Conservation (phyloP, 1,140 invertebrate genomes). For the Andricus grossulariae region DNA sequence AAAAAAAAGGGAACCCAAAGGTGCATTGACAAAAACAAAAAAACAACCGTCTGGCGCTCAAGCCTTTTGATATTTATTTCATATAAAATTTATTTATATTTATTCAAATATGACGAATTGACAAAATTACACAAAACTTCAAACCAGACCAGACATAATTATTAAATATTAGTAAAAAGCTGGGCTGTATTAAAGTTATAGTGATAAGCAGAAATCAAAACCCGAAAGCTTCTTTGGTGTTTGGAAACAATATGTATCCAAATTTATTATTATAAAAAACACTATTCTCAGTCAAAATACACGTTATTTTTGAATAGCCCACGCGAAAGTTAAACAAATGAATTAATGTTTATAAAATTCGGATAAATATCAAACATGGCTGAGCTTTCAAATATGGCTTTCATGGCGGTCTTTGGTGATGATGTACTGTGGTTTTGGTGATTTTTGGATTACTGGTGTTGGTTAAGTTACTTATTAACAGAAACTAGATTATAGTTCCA, state of each 20-base stretch:
- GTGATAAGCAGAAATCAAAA: neutral
- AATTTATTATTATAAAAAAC: too few species aligned
- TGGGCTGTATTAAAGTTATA: slow-evolving; percentile 1
- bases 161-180: slow-evolving; percentile 18
- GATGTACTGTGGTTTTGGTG: slow-evolving; percentile 32
- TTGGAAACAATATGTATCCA: too few species aligned
- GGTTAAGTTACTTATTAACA: slow-evolving; percentile 19
- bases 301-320: neutral
- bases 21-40: slow-evolving; percentile 73
- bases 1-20: slow-evolving; percentile 71
- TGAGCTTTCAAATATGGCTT: slow-evolving; percentile 17
- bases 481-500: too few species aligned
- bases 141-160: neutral
- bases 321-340: neutral
- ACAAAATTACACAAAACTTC: neutral
- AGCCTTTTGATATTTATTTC: slow-evolving; percentile 51
- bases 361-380: slow-evolving; percentile 14
- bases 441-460: slow-evolving; percentile 35
- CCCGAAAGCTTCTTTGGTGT: neutral
- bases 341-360: neutral
- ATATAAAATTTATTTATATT: neutral
- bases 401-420: slow-evolving; percentile 31
- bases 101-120: neutral
- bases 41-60: slow-evolving; percentile 50
- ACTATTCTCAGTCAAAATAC: neutral